phyloP scores from a whole-genome alignment of 2,797 vertebrate species.

The Alauda arvensis region DNA sequence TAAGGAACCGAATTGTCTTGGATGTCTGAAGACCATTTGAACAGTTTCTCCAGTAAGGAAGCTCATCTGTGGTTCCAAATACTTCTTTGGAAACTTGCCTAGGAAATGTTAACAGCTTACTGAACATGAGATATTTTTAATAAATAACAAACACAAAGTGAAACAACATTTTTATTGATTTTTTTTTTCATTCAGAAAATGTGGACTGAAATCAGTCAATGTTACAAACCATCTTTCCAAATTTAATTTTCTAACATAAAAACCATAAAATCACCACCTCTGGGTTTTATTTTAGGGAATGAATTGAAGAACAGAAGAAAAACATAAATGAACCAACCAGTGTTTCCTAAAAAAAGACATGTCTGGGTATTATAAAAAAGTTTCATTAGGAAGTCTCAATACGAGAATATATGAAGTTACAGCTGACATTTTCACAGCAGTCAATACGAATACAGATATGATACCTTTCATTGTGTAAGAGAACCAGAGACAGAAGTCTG shows the following conservation, averaged over 20 bases:
- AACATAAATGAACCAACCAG: rapidly evolving
- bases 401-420: neutral
- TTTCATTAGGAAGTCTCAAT: neutral
- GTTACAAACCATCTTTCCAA: neutral
- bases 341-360: neutral
- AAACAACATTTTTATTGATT: neutral
- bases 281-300: neutral
- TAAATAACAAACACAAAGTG: neutral
- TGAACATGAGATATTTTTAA: neutral
- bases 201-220: neutral
- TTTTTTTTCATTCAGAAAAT: neutral
- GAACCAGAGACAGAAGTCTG: neutral
- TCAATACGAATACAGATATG: neutral
- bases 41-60: neutral
- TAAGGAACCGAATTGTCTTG: neutral
- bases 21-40: neutral
- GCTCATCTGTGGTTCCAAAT: neutral
- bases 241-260: neutral
- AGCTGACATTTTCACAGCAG: neutral
- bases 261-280: rapidly evolving
- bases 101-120: neutral
- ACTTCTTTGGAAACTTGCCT: neutral
- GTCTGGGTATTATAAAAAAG: neutral
- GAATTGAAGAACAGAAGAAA: neutral
- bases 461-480: neutral